These are phyloP conservation scores for Denticeps clupeoides DNA, from an alignment of 2,797 vertebrate species.

Conservation along the genomic window DNA sequence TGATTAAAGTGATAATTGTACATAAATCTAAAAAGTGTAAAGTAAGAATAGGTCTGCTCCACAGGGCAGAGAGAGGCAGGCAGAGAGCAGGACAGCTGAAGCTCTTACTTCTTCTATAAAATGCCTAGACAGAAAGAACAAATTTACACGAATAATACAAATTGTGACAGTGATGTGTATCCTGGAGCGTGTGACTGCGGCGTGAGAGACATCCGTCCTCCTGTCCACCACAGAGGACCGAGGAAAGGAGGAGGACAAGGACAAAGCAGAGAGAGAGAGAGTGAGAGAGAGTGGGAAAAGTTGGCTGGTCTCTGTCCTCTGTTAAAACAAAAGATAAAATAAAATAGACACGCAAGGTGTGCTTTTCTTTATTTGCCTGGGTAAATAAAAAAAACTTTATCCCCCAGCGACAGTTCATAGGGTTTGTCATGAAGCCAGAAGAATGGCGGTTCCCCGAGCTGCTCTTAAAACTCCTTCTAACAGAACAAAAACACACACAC, in stretches of 20 bases:
- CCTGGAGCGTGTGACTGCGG: slow-evolving; percentile 51
- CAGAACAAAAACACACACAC: slow-evolving; percentile 32
- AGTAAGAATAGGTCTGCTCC: slow-evolving; percentile 58
- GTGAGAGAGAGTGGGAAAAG: slow-evolving; percentile 11
- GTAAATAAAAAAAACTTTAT: slow-evolving; percentile 51
- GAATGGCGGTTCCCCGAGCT: slow-evolving; percentile 36
- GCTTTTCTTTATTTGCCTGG: slow-evolving; percentile 44
- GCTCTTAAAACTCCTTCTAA: slow-evolving; percentile 34
- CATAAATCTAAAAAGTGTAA: slow-evolving; percentile 47
- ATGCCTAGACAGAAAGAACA: slow-evolving; percentile 46
- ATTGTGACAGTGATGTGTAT: slow-evolving; percentile 54
- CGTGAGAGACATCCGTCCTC: slow-evolving; percentile 56
- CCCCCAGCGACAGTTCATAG: slow-evolving; percentile 66
- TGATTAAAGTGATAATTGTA: slow-evolving; percentile 24
- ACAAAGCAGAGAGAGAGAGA: background rate
- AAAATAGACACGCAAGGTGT: slow-evolving; percentile 45
- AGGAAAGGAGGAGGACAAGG: slow-evolving; percentile 3
- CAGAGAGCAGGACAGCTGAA: slow-evolving; percentile 10
- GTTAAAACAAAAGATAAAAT: no score
- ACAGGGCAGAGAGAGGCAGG: slow-evolving; percentile 60
- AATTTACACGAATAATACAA: slow-evolving; percentile 34
- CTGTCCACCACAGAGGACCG: slow-evolving; percentile 46
- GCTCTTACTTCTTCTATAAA: no score
- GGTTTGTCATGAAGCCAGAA: slow-evolving; percentile 69
- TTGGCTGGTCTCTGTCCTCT: background rate